Percentiles rank a stretch among this genome's conserved stretches.
phyloP scores from a whole-genome alignment of 2,888 invertebrate genomes.

The Patella ulyssiponensis region DNA sequence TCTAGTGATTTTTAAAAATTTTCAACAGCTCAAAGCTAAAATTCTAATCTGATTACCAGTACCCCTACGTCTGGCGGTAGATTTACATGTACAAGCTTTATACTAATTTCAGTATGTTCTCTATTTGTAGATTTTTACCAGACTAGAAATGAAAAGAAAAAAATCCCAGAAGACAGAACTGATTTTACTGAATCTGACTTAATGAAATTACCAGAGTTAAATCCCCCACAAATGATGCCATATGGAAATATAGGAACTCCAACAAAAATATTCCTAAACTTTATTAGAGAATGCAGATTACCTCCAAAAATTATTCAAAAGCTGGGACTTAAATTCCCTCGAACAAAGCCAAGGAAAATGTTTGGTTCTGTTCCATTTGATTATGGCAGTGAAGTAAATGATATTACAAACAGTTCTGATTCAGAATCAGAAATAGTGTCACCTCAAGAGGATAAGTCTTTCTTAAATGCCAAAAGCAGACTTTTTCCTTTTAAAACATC shows the following conservation, averaged over 20 bases:
- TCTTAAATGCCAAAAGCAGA: not conserved
- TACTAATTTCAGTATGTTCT: too few species aligned
- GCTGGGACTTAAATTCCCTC: constrained; percentile 71
- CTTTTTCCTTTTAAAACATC: not conserved
- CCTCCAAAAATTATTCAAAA: constrained; percentile 73
- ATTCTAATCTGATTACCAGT: too few species aligned
- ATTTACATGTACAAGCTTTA: too few species aligned
- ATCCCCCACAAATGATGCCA: constrained; percentile 72
- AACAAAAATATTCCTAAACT: constrained; percentile 72
- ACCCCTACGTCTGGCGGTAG: too few species aligned
- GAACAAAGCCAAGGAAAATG: constrained; percentile 65
- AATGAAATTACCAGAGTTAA: constrained; percentile 61
- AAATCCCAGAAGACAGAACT: constrained; percentile 59
- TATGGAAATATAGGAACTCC: constrained; percentile 77
- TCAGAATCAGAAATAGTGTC: constrained; percentile 32
- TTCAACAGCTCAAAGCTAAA: too few species aligned
- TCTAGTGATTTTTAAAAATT: too few species aligned
- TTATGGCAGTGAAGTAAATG: constrained; percentile 56
- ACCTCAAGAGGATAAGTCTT: not conserved
- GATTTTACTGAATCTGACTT: constrained; percentile 62
- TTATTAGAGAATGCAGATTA: constrained; percentile 73
- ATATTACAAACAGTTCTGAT: not conserved
- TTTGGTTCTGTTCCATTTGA: constrained; percentile 74
- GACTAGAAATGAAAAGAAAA: constrained; percentile 56
- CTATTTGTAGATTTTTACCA: constrained; percentile 37